phyloP scores from a whole-genome alignment of 2,113 vertebrate species.

The Heptranchias perlo region DNA sequence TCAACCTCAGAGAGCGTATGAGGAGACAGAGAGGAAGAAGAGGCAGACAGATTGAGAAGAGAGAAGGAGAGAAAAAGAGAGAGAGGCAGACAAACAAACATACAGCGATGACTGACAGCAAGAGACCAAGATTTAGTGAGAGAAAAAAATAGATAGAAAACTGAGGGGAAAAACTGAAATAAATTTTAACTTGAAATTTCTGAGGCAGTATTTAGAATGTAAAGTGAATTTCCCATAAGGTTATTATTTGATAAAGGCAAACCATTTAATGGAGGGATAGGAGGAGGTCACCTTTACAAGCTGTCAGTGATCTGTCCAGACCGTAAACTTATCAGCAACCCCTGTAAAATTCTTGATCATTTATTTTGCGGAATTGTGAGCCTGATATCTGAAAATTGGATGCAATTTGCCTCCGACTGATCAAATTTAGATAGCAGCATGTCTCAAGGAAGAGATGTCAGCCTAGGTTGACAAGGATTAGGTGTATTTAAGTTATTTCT shows the following conservation, averaged over 20 bases:
- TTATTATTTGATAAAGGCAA: conserved; percentile 26
- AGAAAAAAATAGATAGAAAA: too few species aligned
- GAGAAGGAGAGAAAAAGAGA: neutral
- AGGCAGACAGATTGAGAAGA: neutral
- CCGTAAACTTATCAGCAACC: neutral
- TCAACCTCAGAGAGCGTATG: neutral
- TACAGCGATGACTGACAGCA: neutral
- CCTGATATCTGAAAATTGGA: neutral
- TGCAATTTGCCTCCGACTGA: neutral
- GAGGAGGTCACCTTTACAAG: neutral
- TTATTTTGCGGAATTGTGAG: neutral
- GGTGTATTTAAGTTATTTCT: neutral
- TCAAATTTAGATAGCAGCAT: neutral
- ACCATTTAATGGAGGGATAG: neutral
- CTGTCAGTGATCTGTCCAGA: neutral
- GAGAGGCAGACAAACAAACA: neutral
- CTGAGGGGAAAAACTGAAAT: neutral
- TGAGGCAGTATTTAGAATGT: neutral
- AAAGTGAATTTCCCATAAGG: neutral
- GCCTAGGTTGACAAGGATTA: neutral
- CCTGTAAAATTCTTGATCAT: neutral
- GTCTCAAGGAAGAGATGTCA: neutral
- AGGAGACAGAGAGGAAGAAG: too few species aligned
- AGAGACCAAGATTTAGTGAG: too few species aligned
- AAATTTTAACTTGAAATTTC: neutral